A percentile compares a stretch with the other conserved stretches of the same genome.
phyloP scores from a whole-genome alignment of 2,888 invertebrate species.

The Drosophila planitibia region DNA sequence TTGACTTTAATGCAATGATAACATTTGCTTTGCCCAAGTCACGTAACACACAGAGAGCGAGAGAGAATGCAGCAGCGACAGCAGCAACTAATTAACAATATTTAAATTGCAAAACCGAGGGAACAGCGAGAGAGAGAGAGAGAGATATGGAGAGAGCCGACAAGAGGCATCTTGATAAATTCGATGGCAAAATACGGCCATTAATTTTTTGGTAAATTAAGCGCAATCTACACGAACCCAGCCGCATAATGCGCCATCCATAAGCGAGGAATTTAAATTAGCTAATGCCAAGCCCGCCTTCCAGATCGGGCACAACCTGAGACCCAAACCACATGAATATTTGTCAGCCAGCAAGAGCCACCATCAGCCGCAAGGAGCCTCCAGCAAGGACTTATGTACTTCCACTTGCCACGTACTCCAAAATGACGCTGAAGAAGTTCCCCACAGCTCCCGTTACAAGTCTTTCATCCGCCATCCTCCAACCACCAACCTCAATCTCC shows the following conservation, averaged over 20 bases:
- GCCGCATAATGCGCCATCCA: constrained; percentile 40
- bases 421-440: constrained; percentile 27
- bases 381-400: constrained; percentile 37
- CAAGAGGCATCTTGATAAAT: constrained; percentile 66
- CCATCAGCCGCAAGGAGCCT: constrained; percentile 20
- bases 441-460: constrained; percentile 13
- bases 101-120: constrained; percentile 62
- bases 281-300: constrained; percentile 54
- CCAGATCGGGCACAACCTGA: constrained; percentile 32
- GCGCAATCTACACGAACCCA: constrained; percentile 58
- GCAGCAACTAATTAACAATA: constrained; percentile 71
- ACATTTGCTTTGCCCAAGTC: constrained; percentile 38
- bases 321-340: constrained; percentile 62
- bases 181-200: constrained; percentile 52
- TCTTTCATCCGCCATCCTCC: background rate
- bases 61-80: constrained; percentile 31
- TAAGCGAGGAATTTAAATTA: constrained; percentile 74
- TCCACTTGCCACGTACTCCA: constrained; percentile 62
- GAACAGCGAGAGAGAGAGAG: background rate
- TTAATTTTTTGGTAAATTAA: constrained; percentile 73
- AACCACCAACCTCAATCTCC: background rate
- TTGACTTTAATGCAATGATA: constrained; percentile 67
- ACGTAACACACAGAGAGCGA: background rate
- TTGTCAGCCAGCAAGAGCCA: constrained; percentile 46
- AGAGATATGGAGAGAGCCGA: background rate